Conservation (phyloP, 1,140 invertebrate genomes). For the Halesus radiatus region DNA sequence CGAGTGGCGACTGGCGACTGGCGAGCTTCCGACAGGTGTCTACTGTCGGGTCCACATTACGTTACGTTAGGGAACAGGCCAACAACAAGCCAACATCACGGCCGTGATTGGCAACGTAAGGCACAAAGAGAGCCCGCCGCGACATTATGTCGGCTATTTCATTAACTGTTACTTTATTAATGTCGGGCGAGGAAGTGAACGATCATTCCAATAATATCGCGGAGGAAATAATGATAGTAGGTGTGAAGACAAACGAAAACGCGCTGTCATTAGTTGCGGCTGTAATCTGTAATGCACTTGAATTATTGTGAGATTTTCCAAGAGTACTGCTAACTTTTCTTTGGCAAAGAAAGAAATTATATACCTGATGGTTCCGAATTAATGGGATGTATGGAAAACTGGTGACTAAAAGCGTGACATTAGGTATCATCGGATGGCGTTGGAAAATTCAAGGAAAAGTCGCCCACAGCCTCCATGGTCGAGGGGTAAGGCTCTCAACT, state of each 20-base stretch:
- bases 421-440: too few species aligned
- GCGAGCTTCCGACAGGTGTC: constrained; percentile 15
- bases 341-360: too few species aligned
- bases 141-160: constrained; percentile 17
- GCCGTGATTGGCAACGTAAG: constrained; percentile 3
- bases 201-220: not conserved
- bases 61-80: not conserved
- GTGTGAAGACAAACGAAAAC: not conserved
- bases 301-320: too few species aligned
- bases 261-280: not conserved
- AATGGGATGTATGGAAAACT: too few species aligned
- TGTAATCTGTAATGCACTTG: too few species aligned
- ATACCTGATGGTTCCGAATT: too few species aligned
- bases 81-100: not conserved
- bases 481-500: too few species aligned
- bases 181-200: constrained; percentile 14
- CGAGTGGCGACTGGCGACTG: too few species aligned
- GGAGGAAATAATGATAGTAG: not conserved
- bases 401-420: too few species aligned
- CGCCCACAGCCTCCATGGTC: too few species aligned
- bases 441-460: too few species aligned
- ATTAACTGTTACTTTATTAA: not conserved
- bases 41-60: not conserved
- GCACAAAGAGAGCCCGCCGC: constrained; percentile 14
- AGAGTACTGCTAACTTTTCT: too few species aligned